Base-by-base conservation (phyloP, 2,888 invertebrate species). In the Diadegma fenestrale region DNA sequence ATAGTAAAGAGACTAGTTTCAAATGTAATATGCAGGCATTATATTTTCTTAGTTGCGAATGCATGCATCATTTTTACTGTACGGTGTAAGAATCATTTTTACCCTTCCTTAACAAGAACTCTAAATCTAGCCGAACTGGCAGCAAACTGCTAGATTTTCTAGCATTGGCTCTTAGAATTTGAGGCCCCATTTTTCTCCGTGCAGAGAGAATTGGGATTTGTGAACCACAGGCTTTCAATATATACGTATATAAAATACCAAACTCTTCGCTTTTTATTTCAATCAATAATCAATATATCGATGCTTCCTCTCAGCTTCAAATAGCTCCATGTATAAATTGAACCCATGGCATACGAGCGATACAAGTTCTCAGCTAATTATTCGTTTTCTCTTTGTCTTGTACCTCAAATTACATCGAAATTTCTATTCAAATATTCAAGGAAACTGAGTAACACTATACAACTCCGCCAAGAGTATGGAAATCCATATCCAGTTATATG, bases 231-330 rank as follows among this genome's bases (percentile, higher is more conserved):
- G 12, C 48, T 66, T 22, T 4, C 1, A 22, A 14, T 26, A 12
- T 58, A 58, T 26, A 26, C 8, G 6, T 14, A 26, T 26, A 5
- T 5, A 26, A 14, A 51, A 33, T 48, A 33, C 48, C 48, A 7
- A n/a, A 48, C 19, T 33, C 51, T 30, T 26, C 14, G 48, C 17
- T 4, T 69, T 48, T 48, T 48, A 69, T 77, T 78, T 78, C 78
- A 78, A 78, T 78, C 69, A 69, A 54, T 54, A 78, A 78, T 78
- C 69, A 69, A 54, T 54, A 69, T 69, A 69, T 68, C 68, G 58
- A 45, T 8, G 61, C 48, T 79, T 63, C 54, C 54, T 71, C 61
- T 48, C 48, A 61, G 19, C 45, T 48, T 30, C 30, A 19, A 26
- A 51, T 51, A 26, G 17, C 43, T 68, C 14, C 7, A 33, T 22